Conservation (phyloP, 2,797 vertebrate genomes). For the Benthosema pterotum region DNA sequence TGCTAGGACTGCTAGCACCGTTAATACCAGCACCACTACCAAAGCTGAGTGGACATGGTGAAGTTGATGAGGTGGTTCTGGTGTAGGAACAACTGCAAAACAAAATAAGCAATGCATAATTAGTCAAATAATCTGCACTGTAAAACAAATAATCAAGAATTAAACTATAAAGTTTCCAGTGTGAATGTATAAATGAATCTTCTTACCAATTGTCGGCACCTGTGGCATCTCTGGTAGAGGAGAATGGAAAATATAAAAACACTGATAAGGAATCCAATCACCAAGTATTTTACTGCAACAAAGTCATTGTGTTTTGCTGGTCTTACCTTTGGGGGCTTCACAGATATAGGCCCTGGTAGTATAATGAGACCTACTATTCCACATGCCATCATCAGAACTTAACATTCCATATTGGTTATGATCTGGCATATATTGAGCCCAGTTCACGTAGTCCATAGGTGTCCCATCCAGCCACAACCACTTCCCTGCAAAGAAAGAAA, state of each 20-base stretch:
- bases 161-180: no score
- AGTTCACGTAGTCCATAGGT: slow-evolving; percentile 69
- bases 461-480: slow-evolving; percentile 73
- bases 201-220: no score
- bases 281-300: no score
- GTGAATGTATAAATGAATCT: no score
- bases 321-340: slow-evolving; percentile 39
- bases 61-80: background rate
- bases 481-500: slow-evolving; percentile 43
- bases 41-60: slow-evolving; percentile 56
- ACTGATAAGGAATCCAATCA: no score
- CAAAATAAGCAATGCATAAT: no score
- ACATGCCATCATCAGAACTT: slow-evolving; percentile 41
- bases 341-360: slow-evolving; percentile 67
- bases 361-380: no score
- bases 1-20: slow-evolving; percentile 22
- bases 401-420: slow-evolving; percentile 45
- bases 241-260: no score
- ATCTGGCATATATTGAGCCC: slow-evolving; percentile 39
- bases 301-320: no score
- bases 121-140: no score
- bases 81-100: slow-evolving; percentile 28
- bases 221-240: no score
- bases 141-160: no score
- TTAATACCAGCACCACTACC: slow-evolving; percentile 57